Conservation (phyloP, 1,140 invertebrate genomes). For the Zaprionus inermis region DNA sequence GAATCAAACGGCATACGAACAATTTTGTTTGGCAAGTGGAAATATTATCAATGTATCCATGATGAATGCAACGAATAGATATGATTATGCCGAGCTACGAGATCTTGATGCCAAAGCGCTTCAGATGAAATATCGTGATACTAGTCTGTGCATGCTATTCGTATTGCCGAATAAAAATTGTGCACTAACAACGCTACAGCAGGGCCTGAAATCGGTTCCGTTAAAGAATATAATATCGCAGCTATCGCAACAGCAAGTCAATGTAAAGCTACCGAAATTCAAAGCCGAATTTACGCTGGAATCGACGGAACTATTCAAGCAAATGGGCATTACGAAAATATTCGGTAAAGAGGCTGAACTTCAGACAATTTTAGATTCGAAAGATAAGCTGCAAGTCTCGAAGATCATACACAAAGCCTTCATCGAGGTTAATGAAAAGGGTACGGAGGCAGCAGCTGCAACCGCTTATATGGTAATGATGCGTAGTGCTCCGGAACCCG, state of each 20-base stretch:
- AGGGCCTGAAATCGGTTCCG: conserved; percentile 83
- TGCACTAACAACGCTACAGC: conserved; percentile 85
- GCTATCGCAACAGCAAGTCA: conserved; percentile 74
- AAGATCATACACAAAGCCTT: conserved; percentile 86
- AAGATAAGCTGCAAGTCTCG: conserved; percentile 83
- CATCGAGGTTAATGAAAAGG: conserved; percentile 87
- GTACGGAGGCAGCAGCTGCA: conserved; percentile 86
- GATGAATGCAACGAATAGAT: conserved; percentile 83
- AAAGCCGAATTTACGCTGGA: conserved; percentile 87
- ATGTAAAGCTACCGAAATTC: conserved; percentile 88
- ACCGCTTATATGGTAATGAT: conserved; percentile 47
- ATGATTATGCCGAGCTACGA: conserved; percentile 74
- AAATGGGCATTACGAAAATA: conserved; percentile 86
- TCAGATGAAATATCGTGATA: conserved; percentile 84
- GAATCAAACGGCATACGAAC: conserved; percentile 66
- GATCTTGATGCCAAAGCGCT: conserved; percentile 79
- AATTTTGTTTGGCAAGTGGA: conserved; percentile 76
- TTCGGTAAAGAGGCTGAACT: conserved; percentile 87
- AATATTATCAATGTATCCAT: conserved; percentile 72
- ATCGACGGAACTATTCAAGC: conserved; percentile 85
- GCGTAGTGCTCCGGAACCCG: not conserved
- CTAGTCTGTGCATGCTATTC: conserved; percentile 86
- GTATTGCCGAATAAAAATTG: conserved; percentile 86
- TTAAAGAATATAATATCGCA: conserved; percentile 68
- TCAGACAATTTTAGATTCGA: conserved; percentile 84